These are phyloP conservation scores for Yponomeuta cagnagella DNA, from an alignment of 2,888 invertebrate species.

Conservation along the genomic window DNA sequence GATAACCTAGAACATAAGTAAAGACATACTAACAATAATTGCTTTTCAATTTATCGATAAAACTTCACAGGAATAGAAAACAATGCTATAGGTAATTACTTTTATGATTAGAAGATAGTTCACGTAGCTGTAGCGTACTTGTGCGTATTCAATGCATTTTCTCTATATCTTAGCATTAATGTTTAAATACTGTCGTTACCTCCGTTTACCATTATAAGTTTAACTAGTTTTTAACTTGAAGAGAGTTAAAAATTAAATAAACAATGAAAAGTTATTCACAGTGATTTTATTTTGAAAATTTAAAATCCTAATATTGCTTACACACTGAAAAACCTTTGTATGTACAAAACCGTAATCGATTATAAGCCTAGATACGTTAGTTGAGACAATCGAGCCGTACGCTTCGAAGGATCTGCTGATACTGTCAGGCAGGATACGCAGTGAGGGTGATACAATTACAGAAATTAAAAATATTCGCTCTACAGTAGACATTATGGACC, in stretches of 20 bases:
- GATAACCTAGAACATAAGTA: too few relatives aligned
- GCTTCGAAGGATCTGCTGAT: background rate
- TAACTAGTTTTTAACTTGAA: background rate
- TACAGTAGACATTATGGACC: too few relatives aligned
- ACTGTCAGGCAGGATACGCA: background rate
- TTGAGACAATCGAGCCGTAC: background rate
- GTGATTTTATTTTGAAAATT: conserved; percentile 58
- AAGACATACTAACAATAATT: too few relatives aligned
- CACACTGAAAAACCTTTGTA: conserved; percentile 48
- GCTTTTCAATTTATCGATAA: too few relatives aligned
- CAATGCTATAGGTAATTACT: too few relatives aligned
- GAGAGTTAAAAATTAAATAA: conserved; percentile 5
- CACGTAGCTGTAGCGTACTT: too few relatives aligned
- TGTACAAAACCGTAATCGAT: conserved; percentile 32
- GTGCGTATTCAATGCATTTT: background rate
- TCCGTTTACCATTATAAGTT: background rate
- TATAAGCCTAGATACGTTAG: background rate
- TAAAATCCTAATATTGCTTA: conserved; percentile 64
- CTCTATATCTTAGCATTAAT: background rate
- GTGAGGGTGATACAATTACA: too few relatives aligned
- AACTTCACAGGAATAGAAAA: too few relatives aligned
- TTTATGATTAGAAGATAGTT: too few relatives aligned
- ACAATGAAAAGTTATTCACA: conserved; percentile 46
- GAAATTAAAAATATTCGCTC: too few relatives aligned
- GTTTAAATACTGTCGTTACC: background rate